phyloP scores from a whole-genome alignment of 2,113 vertebrate genomes.

The Macaca nemestrina region DNA sequence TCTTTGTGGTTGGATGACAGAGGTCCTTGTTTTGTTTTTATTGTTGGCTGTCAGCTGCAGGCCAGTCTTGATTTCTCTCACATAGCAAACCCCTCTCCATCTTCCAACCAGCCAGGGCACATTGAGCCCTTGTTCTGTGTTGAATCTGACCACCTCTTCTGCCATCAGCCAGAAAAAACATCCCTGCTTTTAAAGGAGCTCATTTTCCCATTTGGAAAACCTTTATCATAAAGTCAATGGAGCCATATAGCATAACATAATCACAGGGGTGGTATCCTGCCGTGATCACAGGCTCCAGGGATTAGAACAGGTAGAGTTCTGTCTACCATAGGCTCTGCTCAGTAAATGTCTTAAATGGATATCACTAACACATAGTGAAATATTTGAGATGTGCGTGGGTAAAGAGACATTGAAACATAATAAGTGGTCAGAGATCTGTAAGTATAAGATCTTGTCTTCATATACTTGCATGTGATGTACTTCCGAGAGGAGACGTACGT shows the following conservation, averaged over 20 bases:
- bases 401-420: neutral
- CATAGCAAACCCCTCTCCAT: neutral
- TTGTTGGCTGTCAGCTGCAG: neutral
- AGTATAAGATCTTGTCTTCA: neutral
- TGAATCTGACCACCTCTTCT: neutral
- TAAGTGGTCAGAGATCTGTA: neutral
- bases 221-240: neutral
- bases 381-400: neutral
- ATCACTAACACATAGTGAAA: no score
- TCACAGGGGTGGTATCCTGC: neutral
- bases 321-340: neutral
- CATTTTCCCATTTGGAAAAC: neutral
- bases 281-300: neutral
- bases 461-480: neutral
- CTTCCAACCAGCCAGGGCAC: neutral
- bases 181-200: neutral
- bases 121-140: neutral
- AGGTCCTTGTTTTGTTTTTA: neutral
- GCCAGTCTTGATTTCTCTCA: neutral
- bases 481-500: neutral
- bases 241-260: neutral
- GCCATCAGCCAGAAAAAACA: neutral
- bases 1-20: neutral
- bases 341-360: neutral
- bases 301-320: neutral